phyloP scores from a whole-genome alignment of 2,113 vertebrate genomes.

The Butorides virescens region DNA sequence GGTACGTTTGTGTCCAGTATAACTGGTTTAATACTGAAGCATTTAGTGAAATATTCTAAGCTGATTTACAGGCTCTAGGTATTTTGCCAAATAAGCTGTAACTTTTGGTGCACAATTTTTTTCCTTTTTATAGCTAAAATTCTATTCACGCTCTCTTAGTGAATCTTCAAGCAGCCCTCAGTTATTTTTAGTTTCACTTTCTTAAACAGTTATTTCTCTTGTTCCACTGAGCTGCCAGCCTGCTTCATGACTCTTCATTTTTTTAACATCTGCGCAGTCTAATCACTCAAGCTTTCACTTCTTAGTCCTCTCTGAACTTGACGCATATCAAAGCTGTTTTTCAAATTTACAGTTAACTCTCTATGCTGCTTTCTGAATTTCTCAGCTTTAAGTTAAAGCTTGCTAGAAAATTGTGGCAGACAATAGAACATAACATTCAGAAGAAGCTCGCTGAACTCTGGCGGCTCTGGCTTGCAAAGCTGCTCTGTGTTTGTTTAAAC shows the following conservation, averaged over 20 bases:
- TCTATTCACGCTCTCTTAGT: slow-evolving; percentile 53
- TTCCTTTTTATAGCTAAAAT: slow-evolving; percentile 58
- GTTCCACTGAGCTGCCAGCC: slow-evolving; percentile 59
- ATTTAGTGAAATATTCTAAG: slow-evolving; percentile 17
- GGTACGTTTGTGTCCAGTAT: not conserved
- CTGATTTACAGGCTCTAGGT: slow-evolving; percentile 30
- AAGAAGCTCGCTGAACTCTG: not conserved
- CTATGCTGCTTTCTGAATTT: slow-evolving; percentile 45
- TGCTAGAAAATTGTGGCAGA: slow-evolving; percentile 24
- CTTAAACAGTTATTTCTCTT: slow-evolving; percentile 64
- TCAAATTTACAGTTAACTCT: slow-evolving; percentile 49
- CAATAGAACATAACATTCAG: slow-evolving; percentile 15
- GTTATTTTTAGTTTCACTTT: slow-evolving; percentile 70
- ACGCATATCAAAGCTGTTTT: slow-evolving; percentile 56
- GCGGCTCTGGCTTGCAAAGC: not conserved
- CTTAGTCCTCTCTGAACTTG: slow-evolving; percentile 58
- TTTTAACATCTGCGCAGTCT: slow-evolving; percentile 64
- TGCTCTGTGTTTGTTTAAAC: slow-evolving; percentile 31
- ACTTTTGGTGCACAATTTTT: slow-evolving; percentile 35
- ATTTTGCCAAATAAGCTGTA: slow-evolving; percentile 46
- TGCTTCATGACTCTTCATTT: slow-evolving; percentile 69
- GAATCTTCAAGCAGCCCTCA: slow-evolving; percentile 25
- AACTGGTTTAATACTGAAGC: not conserved
- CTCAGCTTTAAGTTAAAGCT: slow-evolving; percentile 39
- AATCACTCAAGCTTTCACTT: slow-evolving; percentile 64